These are phyloP conservation scores for Zootoca vivipara DNA, from an alignment of 2,113 vertebrate species.

Conservation along the genomic window DNA sequence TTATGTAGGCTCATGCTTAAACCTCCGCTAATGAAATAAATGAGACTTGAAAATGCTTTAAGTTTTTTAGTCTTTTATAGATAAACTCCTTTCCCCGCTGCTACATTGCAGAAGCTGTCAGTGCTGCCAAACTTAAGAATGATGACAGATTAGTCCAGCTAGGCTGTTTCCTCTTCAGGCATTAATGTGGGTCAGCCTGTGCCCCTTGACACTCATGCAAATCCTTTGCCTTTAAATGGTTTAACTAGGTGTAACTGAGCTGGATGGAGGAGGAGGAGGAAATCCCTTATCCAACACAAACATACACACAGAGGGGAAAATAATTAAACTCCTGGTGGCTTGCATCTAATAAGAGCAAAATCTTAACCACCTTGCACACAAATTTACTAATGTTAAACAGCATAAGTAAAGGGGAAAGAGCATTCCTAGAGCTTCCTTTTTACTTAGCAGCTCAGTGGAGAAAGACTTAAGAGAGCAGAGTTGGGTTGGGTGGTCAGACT, in stretches of 20 bases:
- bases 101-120: neutral
- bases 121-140: neutral
- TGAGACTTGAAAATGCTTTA: neutral
- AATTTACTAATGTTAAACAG: neutral
- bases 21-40: neutral
- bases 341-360: neutral
- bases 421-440: neutral
- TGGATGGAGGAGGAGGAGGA: neutral
- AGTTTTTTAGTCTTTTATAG: neutral
- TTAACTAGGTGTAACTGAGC: neutral
- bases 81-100: neutral
- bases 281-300: neutral
- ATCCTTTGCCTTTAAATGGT: neutral
- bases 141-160: constrained; percentile 3
- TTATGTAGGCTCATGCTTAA: neutral
- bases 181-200: neutral
- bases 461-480: neutral
- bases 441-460: neutral
- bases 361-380: neutral
- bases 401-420: neutral
- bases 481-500: neutral
- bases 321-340: neutral
- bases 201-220: neutral
- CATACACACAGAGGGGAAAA: too few relatives aligned
- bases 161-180: constrained; percentile 2